Conservation (phyloP, 2,888 invertebrate genomes). For the Mesoligia furuncula region DNA sequence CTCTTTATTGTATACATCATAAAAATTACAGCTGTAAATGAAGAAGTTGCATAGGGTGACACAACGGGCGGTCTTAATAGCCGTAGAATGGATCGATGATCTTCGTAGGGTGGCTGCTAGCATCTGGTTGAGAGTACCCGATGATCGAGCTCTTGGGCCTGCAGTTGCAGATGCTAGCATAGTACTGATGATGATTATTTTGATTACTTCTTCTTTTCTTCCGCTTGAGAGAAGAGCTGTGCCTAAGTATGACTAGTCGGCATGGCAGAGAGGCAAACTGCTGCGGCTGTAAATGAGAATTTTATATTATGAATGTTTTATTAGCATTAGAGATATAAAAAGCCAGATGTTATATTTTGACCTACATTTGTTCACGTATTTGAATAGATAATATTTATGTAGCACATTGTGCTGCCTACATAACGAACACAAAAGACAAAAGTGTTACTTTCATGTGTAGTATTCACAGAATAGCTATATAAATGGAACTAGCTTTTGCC, state of each 20-base stretch:
- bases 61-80: too few species aligned
- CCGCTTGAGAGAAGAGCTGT: not conserved
- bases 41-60: not conserved
- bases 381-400: constrained; percentile 41
- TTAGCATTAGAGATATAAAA: constrained; percentile 19
- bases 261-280: too few species aligned
- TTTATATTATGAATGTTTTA: constrained; percentile 15
- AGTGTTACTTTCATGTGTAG: constrained; percentile 9
- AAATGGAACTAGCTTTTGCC: too few species aligned
- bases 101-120: too few species aligned
- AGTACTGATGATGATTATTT: too few species aligned
- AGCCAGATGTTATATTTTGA: constrained; percentile 37
- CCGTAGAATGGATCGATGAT: not conserved
- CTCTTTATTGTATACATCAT: not conserved
- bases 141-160: not conserved
- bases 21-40: not conserved
- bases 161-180: not conserved
- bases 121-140: too few species aligned
- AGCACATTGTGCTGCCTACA: constrained; percentile 21
- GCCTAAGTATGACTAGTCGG: too few species aligned
- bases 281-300: not conserved
- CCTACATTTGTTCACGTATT: constrained; percentile 46
- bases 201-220: not conserved
- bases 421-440: constrained; percentile 37
- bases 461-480: not conserved